Evolutionary conservation across 2,888 invertebrate species (phyloP).

Genomic region (Nebria salina): DNA sequence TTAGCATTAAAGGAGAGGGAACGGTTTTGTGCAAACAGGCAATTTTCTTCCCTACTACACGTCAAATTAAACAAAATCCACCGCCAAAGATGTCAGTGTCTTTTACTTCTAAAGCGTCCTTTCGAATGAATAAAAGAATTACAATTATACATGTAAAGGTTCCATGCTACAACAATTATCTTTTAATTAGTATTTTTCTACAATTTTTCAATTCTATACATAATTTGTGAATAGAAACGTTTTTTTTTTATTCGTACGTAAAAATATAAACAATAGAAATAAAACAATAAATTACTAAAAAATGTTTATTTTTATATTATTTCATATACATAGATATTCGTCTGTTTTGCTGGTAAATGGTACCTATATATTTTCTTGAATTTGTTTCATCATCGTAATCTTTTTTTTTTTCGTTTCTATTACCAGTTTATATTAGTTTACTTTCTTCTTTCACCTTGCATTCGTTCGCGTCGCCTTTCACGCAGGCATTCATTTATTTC

Average conservation of each 20-base stretch:
- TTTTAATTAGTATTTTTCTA: conserved; percentile 38
- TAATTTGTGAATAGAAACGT: too few relatives aligned
- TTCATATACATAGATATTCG: too few relatives aligned
- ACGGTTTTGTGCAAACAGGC: conserved; percentile 3
- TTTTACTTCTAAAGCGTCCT: neutral
- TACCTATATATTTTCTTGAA: neutral
- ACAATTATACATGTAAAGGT: conserved; percentile 25
- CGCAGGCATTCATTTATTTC: conserved; percentile 27
- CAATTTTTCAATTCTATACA: too few relatives aligned
- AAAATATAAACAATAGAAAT: too few relatives aligned
- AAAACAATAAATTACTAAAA: too few relatives aligned
- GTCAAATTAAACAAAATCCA: conserved; percentile 1
- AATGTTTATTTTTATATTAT: too few relatives aligned
- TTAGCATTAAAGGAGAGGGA: conserved; percentile 21
- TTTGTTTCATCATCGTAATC: neutral
- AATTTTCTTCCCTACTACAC: neutral
- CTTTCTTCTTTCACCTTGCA: neutral
- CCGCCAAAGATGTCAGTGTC: neutral
- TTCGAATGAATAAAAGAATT: conserved; percentile 36
- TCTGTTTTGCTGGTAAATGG: too few relatives aligned
- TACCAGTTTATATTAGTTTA: neutral
- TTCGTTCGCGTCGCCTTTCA: neutral
- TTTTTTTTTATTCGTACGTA: too few relatives aligned
- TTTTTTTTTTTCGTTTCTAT: neutral
- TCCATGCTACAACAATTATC: conserved; percentile 28